A percentile compares a stretch with the other conserved stretches of the same genome.
Evolutionary conservation across 2,888 invertebrate genomes (phyloP).

Genomic region (Smittia sp.): DNA sequence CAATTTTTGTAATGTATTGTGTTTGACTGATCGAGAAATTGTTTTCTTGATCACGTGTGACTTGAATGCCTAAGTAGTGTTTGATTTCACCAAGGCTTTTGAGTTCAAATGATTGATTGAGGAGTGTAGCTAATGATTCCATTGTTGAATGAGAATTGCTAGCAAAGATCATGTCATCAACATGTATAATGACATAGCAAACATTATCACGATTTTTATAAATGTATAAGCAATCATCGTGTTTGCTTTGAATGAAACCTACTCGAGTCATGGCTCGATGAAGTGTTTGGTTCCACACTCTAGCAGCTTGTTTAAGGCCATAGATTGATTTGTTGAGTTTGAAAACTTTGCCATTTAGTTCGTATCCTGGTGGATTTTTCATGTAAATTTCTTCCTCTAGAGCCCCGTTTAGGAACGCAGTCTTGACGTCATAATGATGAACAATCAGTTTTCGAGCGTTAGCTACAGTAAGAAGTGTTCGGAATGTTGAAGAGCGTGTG

Average conservation of each 20-base stretch:
- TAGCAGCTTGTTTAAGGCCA: constrained; percentile 45
- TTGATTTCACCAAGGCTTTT: constrained; percentile 40
- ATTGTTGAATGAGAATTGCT: constrained; percentile 2
- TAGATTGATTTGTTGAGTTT: constrained; percentile 44
- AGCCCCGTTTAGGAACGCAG: constrained; percentile 44
- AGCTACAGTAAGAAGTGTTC: background rate
- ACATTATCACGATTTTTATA: constrained; percentile 2
- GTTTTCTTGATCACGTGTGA: constrained; percentile 15
- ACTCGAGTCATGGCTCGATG: constrained; percentile 43
- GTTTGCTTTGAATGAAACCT: constrained; percentile 42
- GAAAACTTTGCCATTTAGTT: constrained; percentile 42
- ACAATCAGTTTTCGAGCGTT: constrained; percentile 42
- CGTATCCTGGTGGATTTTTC: constrained; percentile 42
- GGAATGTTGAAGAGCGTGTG: constrained; percentile 42
- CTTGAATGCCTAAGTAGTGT: constrained; percentile 42
- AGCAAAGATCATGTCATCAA: constrained; percentile 42
- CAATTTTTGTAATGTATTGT: constrained; percentile 26
- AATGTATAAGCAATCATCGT: constrained; percentile 42
- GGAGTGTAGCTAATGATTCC: background rate
- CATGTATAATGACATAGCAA: constrained; percentile 41
- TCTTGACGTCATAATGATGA: constrained; percentile 44
- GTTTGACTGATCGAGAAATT: constrained; percentile 31
- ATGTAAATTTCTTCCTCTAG: constrained; percentile 44
- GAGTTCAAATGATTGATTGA: constrained; percentile 39
- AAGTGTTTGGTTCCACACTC: constrained; percentile 45